Evolutionary conservation across 2,888 invertebrate genomes (phyloP).

Genomic region (Ctena decussata): DNA sequence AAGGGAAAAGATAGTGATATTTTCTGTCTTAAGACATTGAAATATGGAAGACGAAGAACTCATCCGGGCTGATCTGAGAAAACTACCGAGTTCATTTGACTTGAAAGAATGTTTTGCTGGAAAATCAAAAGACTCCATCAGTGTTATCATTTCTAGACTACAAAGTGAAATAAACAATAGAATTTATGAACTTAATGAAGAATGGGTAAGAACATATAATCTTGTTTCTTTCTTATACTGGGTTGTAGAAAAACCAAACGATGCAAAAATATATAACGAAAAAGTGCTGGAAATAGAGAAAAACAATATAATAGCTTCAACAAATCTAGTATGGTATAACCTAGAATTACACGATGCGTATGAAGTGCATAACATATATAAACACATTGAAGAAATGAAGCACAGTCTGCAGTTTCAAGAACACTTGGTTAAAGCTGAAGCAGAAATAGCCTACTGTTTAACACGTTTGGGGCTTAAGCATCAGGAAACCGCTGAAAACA

Average conservation of each 20-base stretch:
- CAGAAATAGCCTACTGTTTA: background rate
- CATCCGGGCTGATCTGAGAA: background rate
- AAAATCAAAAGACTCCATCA: background rate
- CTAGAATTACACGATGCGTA: background rate
- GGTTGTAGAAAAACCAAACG: background rate
- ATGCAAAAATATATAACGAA: background rate
- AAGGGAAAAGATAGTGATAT: too few relatives aligned
- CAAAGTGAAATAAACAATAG: background rate
- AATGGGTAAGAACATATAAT: background rate
- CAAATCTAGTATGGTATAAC: background rate
- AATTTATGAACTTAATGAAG: background rate
- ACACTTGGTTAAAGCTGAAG: background rate
- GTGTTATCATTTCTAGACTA: background rate
- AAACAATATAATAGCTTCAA: background rate
- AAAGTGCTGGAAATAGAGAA: background rate
- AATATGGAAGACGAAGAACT: background rate
- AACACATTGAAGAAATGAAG: background rate
- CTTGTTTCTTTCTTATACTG: background rate
- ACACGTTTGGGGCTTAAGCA: background rate
- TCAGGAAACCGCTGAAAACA: background rate
- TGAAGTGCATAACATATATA: too few relatives aligned
- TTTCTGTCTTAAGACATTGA: too few relatives aligned
- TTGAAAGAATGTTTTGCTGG: background rate
- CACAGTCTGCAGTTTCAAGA: background rate
- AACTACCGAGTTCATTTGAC: background rate